Conservation (phyloP, 1,140 invertebrate genomes). For the Saccostrea echinata region DNA sequence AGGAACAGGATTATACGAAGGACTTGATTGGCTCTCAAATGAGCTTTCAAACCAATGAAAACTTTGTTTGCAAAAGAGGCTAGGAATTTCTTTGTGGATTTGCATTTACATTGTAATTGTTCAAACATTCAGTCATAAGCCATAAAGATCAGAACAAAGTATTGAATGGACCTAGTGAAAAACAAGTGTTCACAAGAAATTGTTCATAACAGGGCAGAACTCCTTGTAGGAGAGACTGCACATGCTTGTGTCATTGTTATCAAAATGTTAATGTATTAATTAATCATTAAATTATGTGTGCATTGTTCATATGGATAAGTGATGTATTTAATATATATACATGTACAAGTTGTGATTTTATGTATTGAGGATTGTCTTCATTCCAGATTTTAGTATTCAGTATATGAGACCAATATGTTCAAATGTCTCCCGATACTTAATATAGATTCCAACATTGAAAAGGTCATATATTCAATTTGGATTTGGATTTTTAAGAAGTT, state of each 20-base stretch:
- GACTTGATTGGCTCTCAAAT: slow-evolving; percentile 99
- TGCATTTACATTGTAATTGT: slow-evolving; percentile 45
- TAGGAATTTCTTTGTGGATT: background rate
- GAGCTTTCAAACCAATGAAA: slow-evolving; percentile 69
- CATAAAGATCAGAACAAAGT: slow-evolving; percentile 26
- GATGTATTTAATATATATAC: background rate
- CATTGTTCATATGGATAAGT: background rate
- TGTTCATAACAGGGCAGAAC: background rate
- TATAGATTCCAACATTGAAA: background rate
- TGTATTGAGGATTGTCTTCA: slow-evolving; percentile 20
- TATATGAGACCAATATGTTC: slow-evolving; percentile 7
- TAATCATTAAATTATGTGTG: slow-evolving; percentile 14
- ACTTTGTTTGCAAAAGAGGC: background rate
- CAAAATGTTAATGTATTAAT: background rate
- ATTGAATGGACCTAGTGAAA: background rate
- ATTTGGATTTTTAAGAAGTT: too few species aligned
- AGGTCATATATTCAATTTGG: too few species aligned
- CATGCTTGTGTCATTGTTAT: background rate
- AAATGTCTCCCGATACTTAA: background rate
- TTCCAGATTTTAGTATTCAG: background rate
- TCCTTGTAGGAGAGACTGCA: background rate
- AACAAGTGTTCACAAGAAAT: background rate
- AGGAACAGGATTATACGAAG: slow-evolving; percentile 98
- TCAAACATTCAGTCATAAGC: slow-evolving; percentile 21
- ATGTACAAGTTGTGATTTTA: background rate